These are phyloP conservation scores for Felis chaus DNA, from an alignment of 2,113 vertebrate species.

Conservation along the genomic window DNA sequence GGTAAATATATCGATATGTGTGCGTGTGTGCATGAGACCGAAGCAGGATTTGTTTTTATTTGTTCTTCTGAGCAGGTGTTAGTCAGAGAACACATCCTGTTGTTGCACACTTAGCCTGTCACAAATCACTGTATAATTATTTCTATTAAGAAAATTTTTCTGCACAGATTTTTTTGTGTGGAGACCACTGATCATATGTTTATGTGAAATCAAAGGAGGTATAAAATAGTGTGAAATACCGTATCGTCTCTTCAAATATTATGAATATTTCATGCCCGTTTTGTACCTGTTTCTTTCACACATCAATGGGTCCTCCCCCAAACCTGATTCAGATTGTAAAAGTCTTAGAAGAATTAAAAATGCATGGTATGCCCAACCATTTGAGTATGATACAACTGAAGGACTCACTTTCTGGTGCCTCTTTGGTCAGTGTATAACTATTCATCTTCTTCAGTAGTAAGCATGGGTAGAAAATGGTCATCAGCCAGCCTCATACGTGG, in stretches of 20 bases:
- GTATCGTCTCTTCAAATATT: neutral
- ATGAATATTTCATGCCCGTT: too few relatives aligned
- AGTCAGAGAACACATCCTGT: neutral
- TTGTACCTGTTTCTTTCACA: neutral
- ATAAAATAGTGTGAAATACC: neutral
- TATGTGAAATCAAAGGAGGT: neutral
- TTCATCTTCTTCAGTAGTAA: neutral
- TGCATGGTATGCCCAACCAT: neutral
- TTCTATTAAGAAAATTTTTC: neutral
- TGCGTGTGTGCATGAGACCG: neutral
- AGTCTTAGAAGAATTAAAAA: neutral
- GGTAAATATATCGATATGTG: neutral
- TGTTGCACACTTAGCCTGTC: neutral
- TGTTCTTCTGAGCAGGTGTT: neutral
- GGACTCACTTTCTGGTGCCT: too few relatives aligned
- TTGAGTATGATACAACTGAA: neutral
- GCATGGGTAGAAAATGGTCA: too few relatives aligned
- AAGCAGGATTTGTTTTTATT: neutral
- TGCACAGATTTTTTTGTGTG: neutral
- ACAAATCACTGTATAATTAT: neutral
- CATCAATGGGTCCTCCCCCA: neutral
- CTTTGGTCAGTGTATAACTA: too few relatives aligned
- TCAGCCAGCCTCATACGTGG: neutral
- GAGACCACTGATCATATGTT: neutral
- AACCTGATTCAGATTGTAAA: neutral